Evolutionary conservation across 2,113 vertebrate genomes (phyloP), one percentile per base, ranked within the genome.

Genomic region (Peromyscus polionotus): DNA sequence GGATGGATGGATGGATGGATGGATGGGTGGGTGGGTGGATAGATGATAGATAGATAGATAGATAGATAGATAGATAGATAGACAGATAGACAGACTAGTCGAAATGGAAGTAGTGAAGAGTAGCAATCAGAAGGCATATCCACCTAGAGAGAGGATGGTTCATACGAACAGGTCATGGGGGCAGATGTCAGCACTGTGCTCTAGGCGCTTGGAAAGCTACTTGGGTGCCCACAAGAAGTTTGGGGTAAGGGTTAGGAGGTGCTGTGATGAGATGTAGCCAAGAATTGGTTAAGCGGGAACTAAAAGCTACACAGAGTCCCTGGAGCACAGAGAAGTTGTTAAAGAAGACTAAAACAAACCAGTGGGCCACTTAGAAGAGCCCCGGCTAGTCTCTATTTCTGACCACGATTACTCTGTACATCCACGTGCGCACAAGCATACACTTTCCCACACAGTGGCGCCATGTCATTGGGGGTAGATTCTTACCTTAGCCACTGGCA

Each of bases 401-500:
- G 68, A n/a, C 36, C 75, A 7, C n/a, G 26, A 67, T 16, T 57
- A 59, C 24, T 10, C 67, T 51, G 61, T 8, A 24, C 22, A 26
- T 12, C 39, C 59, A 65, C 31, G 20, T 26, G 33, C 39, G 2
- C 31, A 39, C 80, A 54, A 9, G 14, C 75, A 63, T 14, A 42
- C 45, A 59, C 84, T 39, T 26, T 42, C 75, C 31, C 54, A 51
- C 79, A 36, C 8, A 20, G 22, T 1, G 59, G 76, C 4, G 39
- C 70, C 77, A 14, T 33, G 20, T 67, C 13, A 26, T 6, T 26
- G 36, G 61, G 57, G 51, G 57, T 51, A 17, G 8, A 54, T 39
- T 96, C 97, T 65, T 96, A 99, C 99, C 99, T 99, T 99, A 54
- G 99, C 99, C 9, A 99, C 98, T 1, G 97, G 83, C 65, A 98